Conservation (phyloP, 2,113 vertebrate genomes). For the Petroica traversi region DNA sequence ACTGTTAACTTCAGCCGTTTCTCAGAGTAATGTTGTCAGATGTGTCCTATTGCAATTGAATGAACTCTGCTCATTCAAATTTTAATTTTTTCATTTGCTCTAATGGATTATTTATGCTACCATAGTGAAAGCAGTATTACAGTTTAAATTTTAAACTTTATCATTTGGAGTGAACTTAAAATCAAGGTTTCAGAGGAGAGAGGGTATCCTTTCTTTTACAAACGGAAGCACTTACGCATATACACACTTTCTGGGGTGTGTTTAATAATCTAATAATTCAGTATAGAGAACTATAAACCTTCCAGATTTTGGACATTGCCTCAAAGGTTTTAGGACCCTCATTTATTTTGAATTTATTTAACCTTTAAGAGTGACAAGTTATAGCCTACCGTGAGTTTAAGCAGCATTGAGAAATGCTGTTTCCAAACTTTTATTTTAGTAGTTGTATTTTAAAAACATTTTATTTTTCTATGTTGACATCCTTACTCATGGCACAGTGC, state of each 20-base stretch:
- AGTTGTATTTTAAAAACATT: neutral
- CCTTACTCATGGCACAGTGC: neutral
- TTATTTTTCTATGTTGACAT: neutral
- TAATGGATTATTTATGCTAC: neutral
- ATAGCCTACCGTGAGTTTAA: neutral
- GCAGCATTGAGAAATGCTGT: neutral
- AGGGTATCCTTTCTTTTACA: neutral
- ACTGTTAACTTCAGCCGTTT: neutral
- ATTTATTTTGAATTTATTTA: neutral
- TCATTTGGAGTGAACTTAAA: neutral
- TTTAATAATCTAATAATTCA: neutral
- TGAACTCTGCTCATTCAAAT: neutral
- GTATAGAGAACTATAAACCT: neutral
- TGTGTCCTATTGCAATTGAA: neutral
- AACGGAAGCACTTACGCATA: neutral
- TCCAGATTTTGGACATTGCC: neutral
- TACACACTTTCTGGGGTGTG: fast-evolving
- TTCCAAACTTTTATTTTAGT: neutral
- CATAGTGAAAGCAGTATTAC: neutral
- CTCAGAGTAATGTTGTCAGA: neutral
- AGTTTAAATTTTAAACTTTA: neutral
- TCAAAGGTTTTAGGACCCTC: neutral
- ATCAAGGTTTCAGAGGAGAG: neutral
- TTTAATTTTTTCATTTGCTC: neutral
- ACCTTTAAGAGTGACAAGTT: neutral